Conservation (phyloP, 92 coral and sea anemone species). For the Palythoa grandis region DNA sequence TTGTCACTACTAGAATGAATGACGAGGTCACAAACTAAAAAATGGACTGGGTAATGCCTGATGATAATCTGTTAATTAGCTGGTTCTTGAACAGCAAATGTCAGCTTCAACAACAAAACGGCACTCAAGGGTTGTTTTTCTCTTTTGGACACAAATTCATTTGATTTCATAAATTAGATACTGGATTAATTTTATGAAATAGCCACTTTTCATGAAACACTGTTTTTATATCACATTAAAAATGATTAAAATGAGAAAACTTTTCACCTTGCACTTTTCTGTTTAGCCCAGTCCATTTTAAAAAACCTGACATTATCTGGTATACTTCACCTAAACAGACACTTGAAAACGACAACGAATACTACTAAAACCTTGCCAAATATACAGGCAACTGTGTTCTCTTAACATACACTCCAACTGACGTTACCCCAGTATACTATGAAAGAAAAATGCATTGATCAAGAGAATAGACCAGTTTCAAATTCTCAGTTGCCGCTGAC, state of each 20-base stretch:
- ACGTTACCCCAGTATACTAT: not conserved
- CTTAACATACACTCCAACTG: not conserved
- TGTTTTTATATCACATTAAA: not conserved
- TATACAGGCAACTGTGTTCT: not conserved
- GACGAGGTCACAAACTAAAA: not conserved
- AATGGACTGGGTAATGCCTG: not conserved
- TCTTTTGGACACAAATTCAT: no score
- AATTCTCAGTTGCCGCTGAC: no score
- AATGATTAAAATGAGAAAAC: not conserved
- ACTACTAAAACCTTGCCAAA: conserved; percentile 7
- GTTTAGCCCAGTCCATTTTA: conserved; percentile 15
- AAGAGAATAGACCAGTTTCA: no score
- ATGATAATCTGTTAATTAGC: no score
- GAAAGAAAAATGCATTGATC: no score
- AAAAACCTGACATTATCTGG: conserved; percentile 1
- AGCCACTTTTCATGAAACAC: not conserved
- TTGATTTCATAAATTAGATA: no score
- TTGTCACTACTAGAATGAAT: not conserved
- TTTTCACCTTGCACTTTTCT: not conserved
- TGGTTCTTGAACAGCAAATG: no score
- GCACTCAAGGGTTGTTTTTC: no score
- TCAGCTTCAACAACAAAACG: no score
- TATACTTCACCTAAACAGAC: not conserved
- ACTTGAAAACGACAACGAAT: not conserved
- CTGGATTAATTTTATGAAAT: no score